phyloP scores from a whole-genome alignment of 53 echinoderm and acorn worm genomes.

The Temnopleurus reevesii region DNA sequence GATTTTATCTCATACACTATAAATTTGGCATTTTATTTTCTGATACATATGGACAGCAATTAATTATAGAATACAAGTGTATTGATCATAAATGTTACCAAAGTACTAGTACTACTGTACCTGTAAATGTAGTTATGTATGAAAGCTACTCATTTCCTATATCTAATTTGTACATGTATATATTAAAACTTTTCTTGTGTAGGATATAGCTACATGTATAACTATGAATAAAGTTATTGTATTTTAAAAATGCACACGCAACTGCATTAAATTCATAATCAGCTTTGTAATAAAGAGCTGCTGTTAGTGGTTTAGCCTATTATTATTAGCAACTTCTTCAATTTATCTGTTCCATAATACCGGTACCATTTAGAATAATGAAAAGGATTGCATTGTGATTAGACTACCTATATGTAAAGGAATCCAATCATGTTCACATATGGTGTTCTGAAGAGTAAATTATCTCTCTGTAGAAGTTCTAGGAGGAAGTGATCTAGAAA shows the following conservation, averaged over 20 bases:
- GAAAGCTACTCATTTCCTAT: background rate
- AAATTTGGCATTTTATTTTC: too few relatives aligned
- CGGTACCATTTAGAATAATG: too few relatives aligned
- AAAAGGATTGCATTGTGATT: too few relatives aligned
- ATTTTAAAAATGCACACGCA: background rate
- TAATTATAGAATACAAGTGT: background rate
- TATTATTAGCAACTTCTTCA: background rate
- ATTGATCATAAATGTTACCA: background rate
- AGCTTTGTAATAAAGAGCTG: background rate
- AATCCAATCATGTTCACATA: too few relatives aligned
- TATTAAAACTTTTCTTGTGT: background rate
- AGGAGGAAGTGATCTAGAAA: too few relatives aligned
- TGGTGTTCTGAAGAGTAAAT: too few relatives aligned
- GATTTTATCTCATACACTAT: background rate
- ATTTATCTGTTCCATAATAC: too few relatives aligned
- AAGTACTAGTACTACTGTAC: constrained; percentile 42
- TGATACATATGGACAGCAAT: background rate
- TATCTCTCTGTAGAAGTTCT: too few relatives aligned
- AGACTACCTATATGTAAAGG: too few relatives aligned
- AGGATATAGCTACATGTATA: background rate
- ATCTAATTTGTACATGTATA: background rate
- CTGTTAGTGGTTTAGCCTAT: background rate
- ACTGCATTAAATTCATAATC: constrained; percentile 7
- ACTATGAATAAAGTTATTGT: background rate
- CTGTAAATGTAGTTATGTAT: background rate